phyloP scores from a whole-genome alignment of 92 coral and sea anemone genomes.

The Zoanthus solanderi region DNA sequence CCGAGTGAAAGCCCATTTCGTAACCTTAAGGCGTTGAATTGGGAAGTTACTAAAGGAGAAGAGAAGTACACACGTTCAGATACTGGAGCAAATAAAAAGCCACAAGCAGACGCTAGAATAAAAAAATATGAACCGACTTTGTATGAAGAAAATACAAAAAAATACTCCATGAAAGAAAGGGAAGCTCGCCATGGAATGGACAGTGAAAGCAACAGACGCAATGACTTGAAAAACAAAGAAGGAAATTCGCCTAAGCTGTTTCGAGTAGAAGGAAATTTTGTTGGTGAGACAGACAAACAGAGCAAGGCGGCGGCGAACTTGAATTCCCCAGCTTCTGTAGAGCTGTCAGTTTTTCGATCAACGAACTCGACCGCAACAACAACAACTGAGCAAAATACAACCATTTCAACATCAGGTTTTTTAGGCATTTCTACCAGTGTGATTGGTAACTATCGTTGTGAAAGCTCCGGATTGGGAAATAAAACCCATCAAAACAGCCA shows the following conservation, averaged over 20 bases:
- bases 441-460: background rate
- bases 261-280: no score
- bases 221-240: no score
- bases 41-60: background rate
- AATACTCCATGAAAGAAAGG: no score
- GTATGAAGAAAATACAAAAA: background rate
- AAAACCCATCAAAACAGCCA: background rate
- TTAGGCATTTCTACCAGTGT: background rate
- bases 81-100: background rate
- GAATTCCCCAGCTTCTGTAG: background rate
- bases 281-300: background rate
- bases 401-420: background rate
- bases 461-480: no score
- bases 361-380: no score
- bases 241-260: no score
- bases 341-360: background rate
- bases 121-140: background rate
- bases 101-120: background rate
- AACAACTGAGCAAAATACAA: background rate
- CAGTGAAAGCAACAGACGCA: no score
- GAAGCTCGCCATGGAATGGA: no score
- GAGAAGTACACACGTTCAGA: background rate
- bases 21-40: background rate
- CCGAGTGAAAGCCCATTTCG: slow-evolving; percentile 25
- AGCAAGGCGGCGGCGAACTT: background rate